Base-by-base conservation (phyloP, 2,888 invertebrate species). In the Germaria angustata region DNA sequence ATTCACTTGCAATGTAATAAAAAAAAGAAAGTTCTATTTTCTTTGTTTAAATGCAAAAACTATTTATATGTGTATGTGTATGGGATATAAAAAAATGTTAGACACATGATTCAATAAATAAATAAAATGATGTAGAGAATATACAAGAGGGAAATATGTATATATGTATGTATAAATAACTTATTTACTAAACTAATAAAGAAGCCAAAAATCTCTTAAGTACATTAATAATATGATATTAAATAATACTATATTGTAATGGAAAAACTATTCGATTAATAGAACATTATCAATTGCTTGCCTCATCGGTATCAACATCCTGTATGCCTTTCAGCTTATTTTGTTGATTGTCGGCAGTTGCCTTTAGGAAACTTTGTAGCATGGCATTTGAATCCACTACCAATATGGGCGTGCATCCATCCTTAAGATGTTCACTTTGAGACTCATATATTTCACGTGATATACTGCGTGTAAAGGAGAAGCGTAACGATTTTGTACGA, bases 381-480 rank as follows among this genome's bases (percentile, higher is more conserved):
- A 91, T 87, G 0, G 88, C 87, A 73, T 91, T 89, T 13, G 90
- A 86, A 73, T 91, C 91, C 2, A 91, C 88, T 9, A 91, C 90
- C 73, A 91, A 85, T 57, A 91, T 91, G 0, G 91, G 92, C 22
- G 91, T 91, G 66, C 91, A 91, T 9, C 91, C 92, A 84, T 91
- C 91, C 84, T 89, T 90, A 17, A 91, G 89, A 82, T 90, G 90
- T 49, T 90, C 90, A 79, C 88, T 88, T 82, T 91, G 91, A 32
- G 88, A 89, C 80, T 92, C 91, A 86, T 89, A 92, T 39, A 91
- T 89, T 81, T 92, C 91, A 20, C 89, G 86, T 3, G 92, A 92
- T 69, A 92, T 92, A 81, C 91, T 91, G 86, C 91, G 89, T 46
- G 91, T 91, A 76, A 91, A 91, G 49, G 91, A 91, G 87, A 91